Conservation (phyloP, 2,113 vertebrate genomes). For the Phalacrocorax carbo region DNA sequence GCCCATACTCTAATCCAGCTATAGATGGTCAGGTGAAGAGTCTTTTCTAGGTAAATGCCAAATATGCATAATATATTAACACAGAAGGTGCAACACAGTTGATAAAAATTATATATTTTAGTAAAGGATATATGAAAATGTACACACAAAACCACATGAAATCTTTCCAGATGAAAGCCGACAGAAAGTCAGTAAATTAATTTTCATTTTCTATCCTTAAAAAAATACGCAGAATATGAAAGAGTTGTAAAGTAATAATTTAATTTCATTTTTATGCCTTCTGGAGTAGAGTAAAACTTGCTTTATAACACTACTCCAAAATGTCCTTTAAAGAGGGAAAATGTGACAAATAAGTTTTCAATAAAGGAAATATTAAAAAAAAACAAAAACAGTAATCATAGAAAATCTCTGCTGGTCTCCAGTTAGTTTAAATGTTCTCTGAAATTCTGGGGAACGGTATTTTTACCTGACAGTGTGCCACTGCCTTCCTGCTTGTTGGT, state of each 20-base stretch:
- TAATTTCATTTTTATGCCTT: background rate
- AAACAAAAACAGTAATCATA: background rate
- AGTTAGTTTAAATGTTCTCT: background rate
- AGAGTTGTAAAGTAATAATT: background rate
- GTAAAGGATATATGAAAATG: background rate
- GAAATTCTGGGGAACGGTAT: background rate
- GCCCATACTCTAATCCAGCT: background rate
- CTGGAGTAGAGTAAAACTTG: background rate
- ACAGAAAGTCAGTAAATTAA: background rate
- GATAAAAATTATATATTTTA: background rate
- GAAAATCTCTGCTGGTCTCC: background rate
- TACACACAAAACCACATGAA: background rate
- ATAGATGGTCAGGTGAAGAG: background rate
- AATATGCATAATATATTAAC: background rate
- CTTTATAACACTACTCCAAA: background rate
- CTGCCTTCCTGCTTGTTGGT: no score
- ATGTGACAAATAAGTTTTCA: background rate
- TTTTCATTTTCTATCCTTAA: background rate
- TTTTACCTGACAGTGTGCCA: background rate
- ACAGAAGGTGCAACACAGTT: background rate
- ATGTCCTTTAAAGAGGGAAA: background rate
- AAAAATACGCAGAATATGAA: background rate
- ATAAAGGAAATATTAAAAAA: background rate
- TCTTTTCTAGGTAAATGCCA: background rate
- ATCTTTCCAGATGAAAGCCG: background rate